Conservation (phyloP, 2,113 vertebrate genomes). For the Siniperca knerii region DNA sequence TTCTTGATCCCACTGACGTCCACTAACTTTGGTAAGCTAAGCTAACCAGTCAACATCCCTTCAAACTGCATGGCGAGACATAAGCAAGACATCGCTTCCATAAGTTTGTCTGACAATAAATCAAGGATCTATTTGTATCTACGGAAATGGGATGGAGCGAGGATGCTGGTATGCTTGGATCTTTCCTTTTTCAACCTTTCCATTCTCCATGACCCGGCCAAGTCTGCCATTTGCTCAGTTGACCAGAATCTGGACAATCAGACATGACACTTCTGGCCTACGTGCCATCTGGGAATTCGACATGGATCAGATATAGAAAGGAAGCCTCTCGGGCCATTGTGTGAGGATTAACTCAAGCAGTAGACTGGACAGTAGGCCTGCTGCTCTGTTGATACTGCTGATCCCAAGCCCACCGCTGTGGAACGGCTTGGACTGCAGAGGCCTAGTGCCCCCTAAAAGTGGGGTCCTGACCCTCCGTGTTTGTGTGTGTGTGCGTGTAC, state of each 20-base stretch:
- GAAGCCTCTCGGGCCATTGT: constrained; percentile 69
- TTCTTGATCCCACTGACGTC: not conserved
- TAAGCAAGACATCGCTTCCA: not conserved
- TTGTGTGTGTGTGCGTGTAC: constrained; percentile 26
- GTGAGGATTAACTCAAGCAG: constrained; percentile 76
- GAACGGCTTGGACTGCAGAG: constrained; percentile 59
- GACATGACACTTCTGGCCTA: constrained; percentile 69
- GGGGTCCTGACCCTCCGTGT: constrained; percentile 66
- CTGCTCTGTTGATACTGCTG: constrained; percentile 76
- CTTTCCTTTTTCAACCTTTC: constrained; percentile 35
- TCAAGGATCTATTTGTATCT: not conserved
- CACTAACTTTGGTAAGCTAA: not conserved
- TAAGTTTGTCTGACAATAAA: not conserved
- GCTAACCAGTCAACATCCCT: not conserved
- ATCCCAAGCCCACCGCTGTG: constrained; percentile 72
- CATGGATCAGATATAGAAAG: constrained; percentile 72
- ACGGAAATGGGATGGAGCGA: not conserved
- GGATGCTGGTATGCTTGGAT: not conserved
- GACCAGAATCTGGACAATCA: constrained; percentile 67
- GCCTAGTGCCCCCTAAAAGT: constrained; percentile 65
- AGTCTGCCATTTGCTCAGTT: constrained; percentile 61
- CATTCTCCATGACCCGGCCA: constrained; percentile 20
- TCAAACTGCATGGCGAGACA: not conserved
- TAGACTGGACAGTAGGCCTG: constrained; percentile 76
- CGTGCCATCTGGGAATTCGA: constrained; percentile 74